These are phyloP conservation scores for Cichladusa arquata DNA, from an alignment of 2,113 vertebrate genomes.

Conservation along the genomic window DNA sequence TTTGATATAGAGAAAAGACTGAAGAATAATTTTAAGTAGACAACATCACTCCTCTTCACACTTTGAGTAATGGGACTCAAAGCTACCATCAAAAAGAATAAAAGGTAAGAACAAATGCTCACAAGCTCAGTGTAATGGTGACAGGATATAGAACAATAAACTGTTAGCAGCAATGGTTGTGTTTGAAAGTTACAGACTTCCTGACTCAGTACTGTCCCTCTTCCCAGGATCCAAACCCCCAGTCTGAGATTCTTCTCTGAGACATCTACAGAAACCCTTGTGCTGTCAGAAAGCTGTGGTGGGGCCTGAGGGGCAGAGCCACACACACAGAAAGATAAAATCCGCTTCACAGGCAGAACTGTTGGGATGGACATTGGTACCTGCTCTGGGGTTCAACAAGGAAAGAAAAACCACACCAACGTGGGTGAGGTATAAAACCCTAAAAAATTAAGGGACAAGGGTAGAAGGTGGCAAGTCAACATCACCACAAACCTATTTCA, in stretches of 20 bases:
- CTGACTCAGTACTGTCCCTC: background rate
- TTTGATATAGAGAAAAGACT: background rate
- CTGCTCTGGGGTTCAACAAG: background rate
- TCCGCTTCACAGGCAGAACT: background rate
- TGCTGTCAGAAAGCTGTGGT: background rate
- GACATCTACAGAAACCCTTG: background rate
- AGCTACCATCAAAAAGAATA: background rate
- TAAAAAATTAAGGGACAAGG: background rate
- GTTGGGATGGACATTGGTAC: background rate
- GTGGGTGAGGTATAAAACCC: background rate
- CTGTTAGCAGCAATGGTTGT: rapidly evolving
- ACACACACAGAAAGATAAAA: background rate
- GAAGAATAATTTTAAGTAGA: background rate
- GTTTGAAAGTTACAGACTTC: background rate
- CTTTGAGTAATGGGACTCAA: background rate
- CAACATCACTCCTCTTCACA: background rate
- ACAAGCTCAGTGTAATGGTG: background rate
- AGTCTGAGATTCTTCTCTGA: too few species aligned
- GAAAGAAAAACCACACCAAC: too few species aligned
- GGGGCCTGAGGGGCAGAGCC: background rate
- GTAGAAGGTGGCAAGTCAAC: background rate
- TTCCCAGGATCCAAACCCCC: background rate
- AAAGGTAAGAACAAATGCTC: background rate
- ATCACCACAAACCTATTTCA: background rate
- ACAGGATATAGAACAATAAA: background rate